phyloP scores from a whole-genome alignment of 2,888 invertebrate genomes.

The Abrostola tripartita region DNA sequence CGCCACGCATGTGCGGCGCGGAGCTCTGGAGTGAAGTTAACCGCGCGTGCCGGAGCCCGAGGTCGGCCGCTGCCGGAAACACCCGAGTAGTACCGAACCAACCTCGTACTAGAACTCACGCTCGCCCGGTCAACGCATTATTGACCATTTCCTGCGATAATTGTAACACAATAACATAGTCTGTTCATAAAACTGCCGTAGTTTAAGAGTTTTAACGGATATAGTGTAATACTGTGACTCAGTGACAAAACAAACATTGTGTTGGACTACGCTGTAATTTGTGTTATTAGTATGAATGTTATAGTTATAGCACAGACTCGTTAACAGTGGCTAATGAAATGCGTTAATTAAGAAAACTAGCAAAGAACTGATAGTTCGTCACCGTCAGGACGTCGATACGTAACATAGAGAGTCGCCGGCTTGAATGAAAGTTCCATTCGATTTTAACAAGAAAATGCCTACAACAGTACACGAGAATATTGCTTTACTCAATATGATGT shows the following conservation, averaged over 20 bases:
- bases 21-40: conserved; percentile 65
- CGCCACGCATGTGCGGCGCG: conserved; percentile 73
- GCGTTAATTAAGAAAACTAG: conserved; percentile 70
- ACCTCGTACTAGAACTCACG: conserved; percentile 74
- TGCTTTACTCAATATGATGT: conserved; percentile 90
- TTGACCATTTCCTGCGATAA: conserved; percentile 82
- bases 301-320: conserved; percentile 66
- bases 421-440: conserved; percentile 61
- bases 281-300: conserved; percentile 71
- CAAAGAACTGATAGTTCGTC: conserved; percentile 46
- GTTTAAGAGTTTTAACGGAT: conserved; percentile 55
- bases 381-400: conserved; percentile 46
- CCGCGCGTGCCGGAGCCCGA: conserved; percentile 48
- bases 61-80: conserved; percentile 71
- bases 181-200: conserved; percentile 69
- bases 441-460: conserved; percentile 74
- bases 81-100: conserved; percentile 82
- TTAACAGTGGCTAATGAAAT: conserved; percentile 68
- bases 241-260: conserved; percentile 67
- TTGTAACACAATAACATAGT: conserved; percentile 68
- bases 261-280: conserved; percentile 59
- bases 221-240: conserved; percentile 70
- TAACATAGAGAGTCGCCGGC: conserved; percentile 41
- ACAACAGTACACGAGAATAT: conserved; percentile 83
- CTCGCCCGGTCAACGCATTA: conserved; percentile 75